phyloP scores from a whole-genome alignment of 2,113 vertebrate genomes.

The Oreochromis tanganicae region DNA sequence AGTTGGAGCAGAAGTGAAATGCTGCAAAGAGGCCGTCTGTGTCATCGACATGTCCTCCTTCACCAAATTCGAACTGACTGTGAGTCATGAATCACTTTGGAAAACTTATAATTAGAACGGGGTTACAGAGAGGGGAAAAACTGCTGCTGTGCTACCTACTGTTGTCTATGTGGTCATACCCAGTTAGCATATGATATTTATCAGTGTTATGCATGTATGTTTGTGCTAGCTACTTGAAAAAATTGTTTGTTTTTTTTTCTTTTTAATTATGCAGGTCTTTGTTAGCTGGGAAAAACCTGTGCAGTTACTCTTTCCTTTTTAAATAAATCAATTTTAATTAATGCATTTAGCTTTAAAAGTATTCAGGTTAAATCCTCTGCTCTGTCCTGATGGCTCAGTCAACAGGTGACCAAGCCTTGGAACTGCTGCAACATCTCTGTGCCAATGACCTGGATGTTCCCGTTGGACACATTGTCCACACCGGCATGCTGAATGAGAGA shows the following conservation, averaged over 20 bases:
- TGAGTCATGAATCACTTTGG: constrained; percentile 67
- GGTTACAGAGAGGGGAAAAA: fast-evolving
- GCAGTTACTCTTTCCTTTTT: neutral
- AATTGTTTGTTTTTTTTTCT: fast-evolving
- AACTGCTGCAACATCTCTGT: constrained; percentile 87
- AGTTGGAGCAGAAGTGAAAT: constrained; percentile 93
- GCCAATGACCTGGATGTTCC: constrained; percentile 95
- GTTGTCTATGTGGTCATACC: neutral
- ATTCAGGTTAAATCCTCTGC: neutral
- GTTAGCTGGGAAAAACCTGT: neutral
- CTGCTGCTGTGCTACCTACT: neutral
- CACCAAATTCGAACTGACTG: constrained; percentile 96
- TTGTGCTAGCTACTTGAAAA: neutral
- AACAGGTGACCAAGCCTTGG: constrained; percentile 84
- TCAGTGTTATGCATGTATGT: neutral
- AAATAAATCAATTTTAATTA: neutral
- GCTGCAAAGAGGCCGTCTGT: constrained; percentile 96
- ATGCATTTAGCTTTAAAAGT: neutral
- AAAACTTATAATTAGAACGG: neutral
- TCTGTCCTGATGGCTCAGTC: constrained; percentile 60
- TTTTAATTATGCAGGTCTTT: neutral
- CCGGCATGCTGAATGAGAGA: constrained; percentile 91
- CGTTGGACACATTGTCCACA: constrained; percentile 93
- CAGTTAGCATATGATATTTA: neutral
- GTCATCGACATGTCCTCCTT: constrained; percentile 99